A percentile compares a stretch with the other conserved stretches of the same genome.
Conservation (phyloP, 2,888 invertebrate genomes). For the Aricia artaxerxes region DNA sequence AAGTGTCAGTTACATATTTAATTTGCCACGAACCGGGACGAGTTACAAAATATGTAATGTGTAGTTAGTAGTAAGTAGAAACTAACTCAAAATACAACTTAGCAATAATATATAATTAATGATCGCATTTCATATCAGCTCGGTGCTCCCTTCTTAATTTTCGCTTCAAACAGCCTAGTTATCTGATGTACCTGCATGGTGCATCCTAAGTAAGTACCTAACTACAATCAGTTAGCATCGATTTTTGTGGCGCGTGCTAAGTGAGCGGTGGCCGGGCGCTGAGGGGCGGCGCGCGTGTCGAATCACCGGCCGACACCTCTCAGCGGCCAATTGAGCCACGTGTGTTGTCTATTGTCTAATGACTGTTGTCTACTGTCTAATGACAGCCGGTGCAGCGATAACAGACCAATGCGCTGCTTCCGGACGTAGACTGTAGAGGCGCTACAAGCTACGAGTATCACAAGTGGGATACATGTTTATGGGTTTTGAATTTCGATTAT, state of each 20-base stretch:
- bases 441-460: background rate
- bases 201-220: background rate
- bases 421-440: background rate
- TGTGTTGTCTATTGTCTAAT: constrained; percentile 33
- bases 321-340: constrained; percentile 37
- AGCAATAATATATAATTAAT: too few species aligned
- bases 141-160: background rate
- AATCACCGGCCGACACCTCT: constrained; percentile 38
- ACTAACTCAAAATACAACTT: too few species aligned
- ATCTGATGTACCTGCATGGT: constrained; percentile 13
- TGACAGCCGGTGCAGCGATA: constrained; percentile 3
- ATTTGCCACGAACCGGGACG: too few species aligned
- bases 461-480: too few species aligned
- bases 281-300: constrained; percentile 40
- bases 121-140: background rate
- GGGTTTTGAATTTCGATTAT: too few species aligned
- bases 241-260: constrained; percentile 36
- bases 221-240: constrained; percentile 30
- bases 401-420: constrained; percentile 5
- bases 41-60: too few species aligned
- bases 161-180: background rate
- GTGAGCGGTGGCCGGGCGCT: constrained; percentile 31
- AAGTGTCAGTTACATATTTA: too few species aligned
- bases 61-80: too few species aligned
- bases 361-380: constrained; percentile 6